These are phyloP conservation scores for Drosophila arawakana DNA, from an alignment of 1,140 invertebrate species.

Conservation along the genomic window DNA sequence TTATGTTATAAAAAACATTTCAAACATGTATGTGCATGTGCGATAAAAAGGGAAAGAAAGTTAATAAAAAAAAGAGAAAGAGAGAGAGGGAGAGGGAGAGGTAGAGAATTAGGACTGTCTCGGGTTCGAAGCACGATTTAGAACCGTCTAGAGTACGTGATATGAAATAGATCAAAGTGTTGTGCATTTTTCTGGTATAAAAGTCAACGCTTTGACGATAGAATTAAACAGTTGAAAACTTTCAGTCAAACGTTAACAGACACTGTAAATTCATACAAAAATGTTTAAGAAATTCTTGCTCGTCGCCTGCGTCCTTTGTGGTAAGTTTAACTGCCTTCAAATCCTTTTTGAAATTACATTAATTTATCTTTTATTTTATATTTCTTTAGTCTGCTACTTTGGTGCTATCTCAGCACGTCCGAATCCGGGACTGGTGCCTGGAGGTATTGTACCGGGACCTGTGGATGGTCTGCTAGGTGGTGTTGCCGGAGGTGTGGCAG, in stretches of 20 bases:
- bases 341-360: neutral
- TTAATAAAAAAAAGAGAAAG: neutral
- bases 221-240: slow-evolving; percentile 47
- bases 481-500: neutral
- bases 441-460: neutral
- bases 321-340: slow-evolving; percentile 31
- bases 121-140: slow-evolving; percentile 1
- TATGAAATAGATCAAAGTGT: neutral
- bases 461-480: neutral
- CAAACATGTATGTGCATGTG: neutral
- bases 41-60: neutral
- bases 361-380: neutral
- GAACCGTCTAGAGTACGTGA: slow-evolving; percentile 2
- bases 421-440: slow-evolving; percentile 2
- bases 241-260: slow-evolving; percentile 2
- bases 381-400: slow-evolving; percentile 25
- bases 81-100: neutral
- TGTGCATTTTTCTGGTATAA: slow-evolving; percentile 23
- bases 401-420: slow-evolving; percentile 19
- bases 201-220: neutral
- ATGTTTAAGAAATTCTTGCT: slow-evolving; percentile 66
- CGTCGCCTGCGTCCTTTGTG: slow-evolving; percentile 57
- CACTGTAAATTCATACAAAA: slow-evolving; percentile 17
- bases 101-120: neutral
- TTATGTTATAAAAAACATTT: neutral